Percentiles rank a stretch among this genome's conserved stretches.
phyloP scores from a whole-genome alignment of 1,140 invertebrate genomes.

The Hypsibius dujardini region DNA sequence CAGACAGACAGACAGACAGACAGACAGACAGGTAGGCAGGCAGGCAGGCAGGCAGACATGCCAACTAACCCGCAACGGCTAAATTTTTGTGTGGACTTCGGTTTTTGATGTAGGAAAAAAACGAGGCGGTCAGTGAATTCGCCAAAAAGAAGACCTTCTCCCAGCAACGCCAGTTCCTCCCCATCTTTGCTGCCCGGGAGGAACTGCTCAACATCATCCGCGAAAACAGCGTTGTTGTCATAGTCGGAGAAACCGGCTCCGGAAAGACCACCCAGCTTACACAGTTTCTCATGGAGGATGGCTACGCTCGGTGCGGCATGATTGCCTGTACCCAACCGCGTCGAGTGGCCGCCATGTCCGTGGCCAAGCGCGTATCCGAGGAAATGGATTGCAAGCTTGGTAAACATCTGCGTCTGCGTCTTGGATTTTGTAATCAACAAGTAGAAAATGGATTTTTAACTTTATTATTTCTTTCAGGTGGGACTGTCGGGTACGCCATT shows the following conservation, averaged over 20 bases:
- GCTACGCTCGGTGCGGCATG: conserved; percentile 76
- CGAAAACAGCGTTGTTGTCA: conserved; percentile 85
- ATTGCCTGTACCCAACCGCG: conserved; percentile 85
- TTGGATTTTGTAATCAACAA: too few relatives aligned
- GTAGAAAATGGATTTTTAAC: too few relatives aligned
- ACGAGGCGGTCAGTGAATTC: conserved; percentile 65
- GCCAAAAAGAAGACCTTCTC: conserved; percentile 63
- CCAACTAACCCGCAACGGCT: too few relatives aligned
- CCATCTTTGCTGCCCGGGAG: conserved; percentile 85
- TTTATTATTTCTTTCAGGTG: too few relatives aligned
- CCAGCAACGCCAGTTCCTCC: conserved; percentile 76
- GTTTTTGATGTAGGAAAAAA: conserved; percentile 52
- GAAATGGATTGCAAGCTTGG: conserved; percentile 79
- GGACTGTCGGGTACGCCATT: conserved; percentile 93
- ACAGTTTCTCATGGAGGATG: conserved; percentile 93
- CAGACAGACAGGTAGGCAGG: too few relatives aligned
- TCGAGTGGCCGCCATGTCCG: conserved; percentile 93
- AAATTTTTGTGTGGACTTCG: too few relatives aligned
- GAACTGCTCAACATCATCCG: conserved; percentile 76
- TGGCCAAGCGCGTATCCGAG: conserved; percentile 93
- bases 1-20: too few relatives aligned
- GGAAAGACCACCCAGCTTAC: conserved; percentile 99
- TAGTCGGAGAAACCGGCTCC: conserved; percentile 94
- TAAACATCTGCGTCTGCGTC: too few relatives aligned
- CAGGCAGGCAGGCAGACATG: too few relatives aligned